These are phyloP conservation scores for Rhagium mordax DNA, from an alignment of 2,888 invertebrate species.

Conservation along the genomic window DNA sequence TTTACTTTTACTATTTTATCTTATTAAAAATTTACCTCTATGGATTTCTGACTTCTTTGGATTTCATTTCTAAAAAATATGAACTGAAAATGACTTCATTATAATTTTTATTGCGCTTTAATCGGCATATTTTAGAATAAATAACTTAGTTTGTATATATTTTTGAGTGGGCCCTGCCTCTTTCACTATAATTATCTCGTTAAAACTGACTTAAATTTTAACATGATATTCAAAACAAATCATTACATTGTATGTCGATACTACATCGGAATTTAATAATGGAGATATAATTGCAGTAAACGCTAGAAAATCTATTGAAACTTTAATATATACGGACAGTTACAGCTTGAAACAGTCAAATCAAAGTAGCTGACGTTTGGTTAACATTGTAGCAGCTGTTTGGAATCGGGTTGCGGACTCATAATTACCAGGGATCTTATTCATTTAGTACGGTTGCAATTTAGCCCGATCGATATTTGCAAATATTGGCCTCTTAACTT, in stretches of 20 bases:
- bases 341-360: constrained; percentile 19
- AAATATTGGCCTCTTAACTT: background rate
- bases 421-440: constrained; percentile 20
- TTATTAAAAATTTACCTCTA: too few relatives aligned
- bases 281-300: background rate
- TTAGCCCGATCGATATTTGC: background rate
- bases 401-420: background rate
- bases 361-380: constrained; percentile 7
- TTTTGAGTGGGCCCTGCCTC: too few relatives aligned
- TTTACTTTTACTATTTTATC: too few relatives aligned
- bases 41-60: too few relatives aligned
- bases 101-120: too few relatives aligned
- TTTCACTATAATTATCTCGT: too few relatives aligned
- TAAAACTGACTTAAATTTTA: too few relatives aligned
- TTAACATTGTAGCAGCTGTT: constrained; percentile 22
- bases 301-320: constrained; percentile 26
- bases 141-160: too few relatives aligned
- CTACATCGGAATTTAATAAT: background rate
- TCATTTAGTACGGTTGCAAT: constrained; percentile 6
- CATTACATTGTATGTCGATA: background rate
- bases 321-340: constrained; percentile 17
- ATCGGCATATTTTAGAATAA: too few relatives aligned
- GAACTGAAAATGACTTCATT: too few relatives aligned
- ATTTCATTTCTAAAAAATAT: too few relatives aligned
- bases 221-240: background rate